A percentile compares a stretch with the other conserved stretches of the same genome.
Conservation (phyloP, 2,113 vertebrate genomes). For the Petroica traversi region DNA sequence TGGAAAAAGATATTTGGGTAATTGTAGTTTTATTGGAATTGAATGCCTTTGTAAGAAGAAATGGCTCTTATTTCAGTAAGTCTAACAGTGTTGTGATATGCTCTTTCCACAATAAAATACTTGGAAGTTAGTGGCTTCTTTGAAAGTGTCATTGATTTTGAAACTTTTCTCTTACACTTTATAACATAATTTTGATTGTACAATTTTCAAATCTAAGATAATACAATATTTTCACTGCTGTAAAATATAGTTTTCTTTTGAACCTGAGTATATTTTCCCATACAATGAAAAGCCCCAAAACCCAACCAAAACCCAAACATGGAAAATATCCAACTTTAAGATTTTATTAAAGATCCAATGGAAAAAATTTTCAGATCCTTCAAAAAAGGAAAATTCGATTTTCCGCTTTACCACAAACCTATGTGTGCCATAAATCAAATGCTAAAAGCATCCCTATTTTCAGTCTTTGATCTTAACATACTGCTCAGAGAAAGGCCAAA, state of each 20-base stretch:
- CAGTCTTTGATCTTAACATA: background rate
- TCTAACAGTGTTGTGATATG: background rate
- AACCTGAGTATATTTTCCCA: background rate
- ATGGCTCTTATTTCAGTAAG: background rate
- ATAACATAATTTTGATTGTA: background rate
- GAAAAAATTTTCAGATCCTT: background rate
- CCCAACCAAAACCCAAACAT: background rate
- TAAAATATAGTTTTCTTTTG: too few species aligned
- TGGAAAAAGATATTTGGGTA: background rate
- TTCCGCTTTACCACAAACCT: background rate
- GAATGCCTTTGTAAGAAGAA: background rate
- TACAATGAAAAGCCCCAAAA: background rate
- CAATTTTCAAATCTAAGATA: background rate
- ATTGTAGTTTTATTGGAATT: background rate
- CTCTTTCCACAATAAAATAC: background rate
- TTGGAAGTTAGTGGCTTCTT: background rate
- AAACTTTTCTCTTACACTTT: background rate
- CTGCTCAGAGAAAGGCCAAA: background rate
- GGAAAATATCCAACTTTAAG: background rate
- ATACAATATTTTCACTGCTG: background rate
- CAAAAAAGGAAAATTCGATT: background rate
- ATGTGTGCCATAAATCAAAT: background rate
- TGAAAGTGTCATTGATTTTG: background rate
- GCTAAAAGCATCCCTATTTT: background rate
- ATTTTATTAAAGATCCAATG: background rate